Percentiles rank a stretch among this genome's conserved stretches.
Conservation (phyloP, 2,797 vertebrate species). For the Momotus momota region DNA sequence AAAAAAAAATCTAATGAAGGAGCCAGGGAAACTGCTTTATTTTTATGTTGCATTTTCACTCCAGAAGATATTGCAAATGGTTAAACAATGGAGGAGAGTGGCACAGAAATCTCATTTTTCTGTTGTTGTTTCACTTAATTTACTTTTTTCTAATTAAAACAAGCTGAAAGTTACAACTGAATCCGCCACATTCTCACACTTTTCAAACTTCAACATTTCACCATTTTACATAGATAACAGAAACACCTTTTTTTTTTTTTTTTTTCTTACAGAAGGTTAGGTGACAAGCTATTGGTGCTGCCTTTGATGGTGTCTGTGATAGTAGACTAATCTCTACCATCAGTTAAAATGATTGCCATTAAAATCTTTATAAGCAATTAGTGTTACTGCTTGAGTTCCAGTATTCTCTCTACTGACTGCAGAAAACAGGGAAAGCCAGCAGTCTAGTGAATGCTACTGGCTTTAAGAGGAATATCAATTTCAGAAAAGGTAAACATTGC, state of each 20-base stretch:
- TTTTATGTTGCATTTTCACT: background rate
- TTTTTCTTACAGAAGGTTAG: background rate
- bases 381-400: constrained; percentile 22
- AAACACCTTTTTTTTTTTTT: background rate
- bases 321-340: constrained; percentile 46
- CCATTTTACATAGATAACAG: background rate
- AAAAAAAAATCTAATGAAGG: background rate
- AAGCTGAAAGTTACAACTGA: background rate
- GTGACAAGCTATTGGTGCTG: constrained; percentile 28
- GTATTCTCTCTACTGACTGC: constrained; percentile 3
- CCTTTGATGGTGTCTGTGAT: constrained; percentile 23
- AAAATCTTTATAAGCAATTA: constrained; percentile 72
- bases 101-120: background rate
- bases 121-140: background rate
- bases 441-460: background rate
- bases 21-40: background rate
- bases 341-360: constrained; percentile 63
- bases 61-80: background rate
- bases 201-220: background rate
- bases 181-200: background rate
- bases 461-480: constrained; percentile 42
- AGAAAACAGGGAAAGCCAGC: background rate
- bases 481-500: background rate
- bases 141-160: background rate
- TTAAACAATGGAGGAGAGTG: background rate